Conservation (phyloP, 2,797 vertebrate genomes). For the Cyclura pinguis region DNA sequence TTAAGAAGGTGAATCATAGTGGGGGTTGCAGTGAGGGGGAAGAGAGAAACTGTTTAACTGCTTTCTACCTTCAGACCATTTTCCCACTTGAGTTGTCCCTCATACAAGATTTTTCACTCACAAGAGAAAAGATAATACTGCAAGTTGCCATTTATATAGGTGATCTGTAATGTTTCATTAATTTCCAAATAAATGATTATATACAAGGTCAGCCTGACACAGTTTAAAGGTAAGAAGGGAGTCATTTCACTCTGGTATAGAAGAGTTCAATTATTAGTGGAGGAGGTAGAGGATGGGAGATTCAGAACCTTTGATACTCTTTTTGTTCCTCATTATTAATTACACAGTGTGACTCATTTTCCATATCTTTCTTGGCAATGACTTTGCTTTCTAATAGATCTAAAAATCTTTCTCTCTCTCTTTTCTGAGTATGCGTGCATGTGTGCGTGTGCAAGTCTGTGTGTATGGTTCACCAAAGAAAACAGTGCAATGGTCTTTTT, state of each 20-base stretch:
- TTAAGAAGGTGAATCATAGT: neutral
- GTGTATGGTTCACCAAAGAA: neutral
- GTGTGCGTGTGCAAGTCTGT: too few relatives aligned
- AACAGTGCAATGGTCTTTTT: neutral
- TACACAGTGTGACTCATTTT: constrained; percentile 28
- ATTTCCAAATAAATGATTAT: constrained; percentile 3
- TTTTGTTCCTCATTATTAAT: constrained; percentile 28
- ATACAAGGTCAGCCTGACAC: constrained; percentile 25
- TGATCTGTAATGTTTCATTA: neutral
- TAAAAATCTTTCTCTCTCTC: neutral
- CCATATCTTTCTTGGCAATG: neutral
- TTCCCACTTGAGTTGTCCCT: neutral
- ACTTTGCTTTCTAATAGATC: constrained; percentile 2
- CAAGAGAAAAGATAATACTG: neutral
- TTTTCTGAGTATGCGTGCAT: too few relatives aligned
- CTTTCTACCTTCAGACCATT: neutral
- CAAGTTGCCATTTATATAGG: neutral
- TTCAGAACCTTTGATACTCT: neutral
- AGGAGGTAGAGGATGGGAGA: constrained; percentile 2
- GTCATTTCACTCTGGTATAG: constrained; percentile 4
- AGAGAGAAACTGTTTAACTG: neutral
- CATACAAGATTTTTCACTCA: neutral
- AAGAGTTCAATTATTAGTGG: constrained; percentile 6
- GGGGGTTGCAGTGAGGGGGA: too few relatives aligned
- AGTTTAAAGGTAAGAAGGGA: neutral